phyloP scores from a whole-genome alignment of 2,888 invertebrate genomes.

The Dolichopus griseipennis region DNA sequence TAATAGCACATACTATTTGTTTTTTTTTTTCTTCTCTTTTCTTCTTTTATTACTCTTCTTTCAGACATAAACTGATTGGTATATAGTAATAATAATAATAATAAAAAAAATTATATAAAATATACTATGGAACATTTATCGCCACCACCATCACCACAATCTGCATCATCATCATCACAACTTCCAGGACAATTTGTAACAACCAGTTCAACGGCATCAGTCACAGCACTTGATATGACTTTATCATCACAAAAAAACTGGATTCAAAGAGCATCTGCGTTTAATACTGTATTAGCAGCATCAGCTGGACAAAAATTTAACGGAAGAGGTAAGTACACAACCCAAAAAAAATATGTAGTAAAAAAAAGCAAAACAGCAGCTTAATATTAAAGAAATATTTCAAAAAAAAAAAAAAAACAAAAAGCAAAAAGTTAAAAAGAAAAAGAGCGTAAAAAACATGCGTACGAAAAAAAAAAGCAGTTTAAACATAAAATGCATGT shows the following conservation, averaged over 20 bases:
- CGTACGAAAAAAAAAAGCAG: no score
- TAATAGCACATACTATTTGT: background rate
- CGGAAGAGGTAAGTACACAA: slow-evolving; percentile 32
- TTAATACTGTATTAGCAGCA: slow-evolving; percentile 41
- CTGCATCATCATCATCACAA: slow-evolving; percentile 30
- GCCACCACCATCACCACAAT: slow-evolving; percentile 42
- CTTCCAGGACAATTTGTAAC: slow-evolving; percentile 11
- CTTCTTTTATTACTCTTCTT: background rate
- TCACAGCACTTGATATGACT: slow-evolving; percentile 30
- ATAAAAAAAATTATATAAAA: slow-evolving; percentile 4
- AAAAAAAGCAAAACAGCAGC: background rate
- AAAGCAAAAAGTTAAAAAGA: no score
- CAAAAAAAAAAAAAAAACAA: slow-evolving; percentile 5
- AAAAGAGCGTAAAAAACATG: background rate
- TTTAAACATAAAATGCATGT: background rate
- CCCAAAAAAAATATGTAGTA: background rate
- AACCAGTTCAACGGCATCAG: slow-evolving; percentile 21
- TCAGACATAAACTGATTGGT: no score
- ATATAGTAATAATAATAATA: background rate
- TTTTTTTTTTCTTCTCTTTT: background rate
- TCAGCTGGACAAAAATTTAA: slow-evolving; percentile 38
- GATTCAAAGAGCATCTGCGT: slow-evolving; percentile 42
- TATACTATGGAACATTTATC: slow-evolving; percentile 41
- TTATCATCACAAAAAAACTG: slow-evolving; percentile 34
- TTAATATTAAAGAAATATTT: background rate